Evolutionary conservation across 2,113 vertebrate species (phyloP).

Genomic region (Laterallus jamaicensis): DNA sequence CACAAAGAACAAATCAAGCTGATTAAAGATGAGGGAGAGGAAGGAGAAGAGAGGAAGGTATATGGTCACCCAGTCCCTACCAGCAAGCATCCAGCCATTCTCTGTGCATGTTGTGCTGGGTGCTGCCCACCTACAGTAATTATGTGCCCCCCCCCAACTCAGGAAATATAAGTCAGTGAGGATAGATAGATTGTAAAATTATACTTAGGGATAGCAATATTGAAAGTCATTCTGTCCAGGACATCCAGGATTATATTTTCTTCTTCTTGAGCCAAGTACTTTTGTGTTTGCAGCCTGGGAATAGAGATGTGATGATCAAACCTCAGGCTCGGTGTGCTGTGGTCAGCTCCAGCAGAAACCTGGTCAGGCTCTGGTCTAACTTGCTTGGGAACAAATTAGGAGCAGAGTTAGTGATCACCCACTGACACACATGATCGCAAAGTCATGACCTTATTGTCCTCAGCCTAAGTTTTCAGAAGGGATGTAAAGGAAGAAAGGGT

Average conservation of each 20-base stretch:
- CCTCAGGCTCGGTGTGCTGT: neutral
- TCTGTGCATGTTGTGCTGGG: neutral
- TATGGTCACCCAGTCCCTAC: neutral
- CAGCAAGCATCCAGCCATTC: neutral
- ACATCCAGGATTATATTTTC: neutral
- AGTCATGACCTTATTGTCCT: neutral
- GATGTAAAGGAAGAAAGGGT: neutral
- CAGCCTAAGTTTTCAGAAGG: neutral
- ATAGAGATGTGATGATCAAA: too few species aligned
- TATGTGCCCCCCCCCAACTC: accelerated
- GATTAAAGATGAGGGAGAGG: neutral
- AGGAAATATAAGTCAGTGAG: neutral
- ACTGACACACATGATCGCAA: neutral
- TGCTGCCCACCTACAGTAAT: neutral
- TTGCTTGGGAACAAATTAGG: neutral
- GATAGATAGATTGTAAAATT: accelerated
- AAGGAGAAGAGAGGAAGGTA: neutral
- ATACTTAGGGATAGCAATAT: accelerated
- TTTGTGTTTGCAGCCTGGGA: neutral
- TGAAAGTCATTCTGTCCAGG: neutral
- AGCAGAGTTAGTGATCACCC: too few species aligned
- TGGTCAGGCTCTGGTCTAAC: neutral
- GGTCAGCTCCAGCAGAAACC: neutral
- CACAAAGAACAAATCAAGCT: neutral
- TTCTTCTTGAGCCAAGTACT: neutral